A percentile compares a stretch with the other conserved stretches of the same genome.
Evolutionary conservation across 1,140 invertebrate species (phyloP).

Genomic region (Bursaphelenchus mucronatus): DNA sequence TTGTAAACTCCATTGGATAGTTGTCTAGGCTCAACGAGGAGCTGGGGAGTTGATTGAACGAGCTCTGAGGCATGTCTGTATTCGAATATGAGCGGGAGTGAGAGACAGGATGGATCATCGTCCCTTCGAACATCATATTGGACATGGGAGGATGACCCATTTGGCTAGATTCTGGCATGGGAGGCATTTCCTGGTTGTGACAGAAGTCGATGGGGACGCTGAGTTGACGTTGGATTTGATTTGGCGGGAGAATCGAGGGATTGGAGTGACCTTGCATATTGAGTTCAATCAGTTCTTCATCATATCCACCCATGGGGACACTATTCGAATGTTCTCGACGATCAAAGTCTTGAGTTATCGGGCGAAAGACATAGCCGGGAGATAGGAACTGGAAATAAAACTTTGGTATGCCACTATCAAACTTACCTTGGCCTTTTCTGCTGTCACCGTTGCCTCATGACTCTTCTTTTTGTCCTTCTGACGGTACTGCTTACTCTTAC

Average conservation of each 20-base stretch:
- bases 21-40: no score
- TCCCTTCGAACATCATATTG: no score
- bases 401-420: not conserved
- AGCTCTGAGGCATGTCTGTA: no score
- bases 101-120: no score
- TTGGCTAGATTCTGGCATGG: no score
- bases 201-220: constrained; percentile 10
- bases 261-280: not conserved
- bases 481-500: constrained; percentile 20
- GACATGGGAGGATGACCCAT: no score
- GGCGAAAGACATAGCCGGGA: constrained; percentile 5
- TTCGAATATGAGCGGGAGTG: no score
- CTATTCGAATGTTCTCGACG: constrained; percentile 2
- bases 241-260: not conserved
- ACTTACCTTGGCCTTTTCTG: constrained; percentile 38
- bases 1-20: no score
- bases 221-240: constrained; percentile 8
- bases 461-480: constrained; percentile 30
- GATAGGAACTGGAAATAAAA: not conserved
- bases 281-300: not conserved
- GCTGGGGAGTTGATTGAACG: no score
- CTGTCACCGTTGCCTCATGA: constrained; percentile 42
- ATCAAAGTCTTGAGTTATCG: constrained; percentile 2
- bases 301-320: not conserved
- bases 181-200: no score